Evolutionary conservation across 2,888 invertebrate species (phyloP).

Genomic region (Rhagophthalmus giganteus): DNA sequence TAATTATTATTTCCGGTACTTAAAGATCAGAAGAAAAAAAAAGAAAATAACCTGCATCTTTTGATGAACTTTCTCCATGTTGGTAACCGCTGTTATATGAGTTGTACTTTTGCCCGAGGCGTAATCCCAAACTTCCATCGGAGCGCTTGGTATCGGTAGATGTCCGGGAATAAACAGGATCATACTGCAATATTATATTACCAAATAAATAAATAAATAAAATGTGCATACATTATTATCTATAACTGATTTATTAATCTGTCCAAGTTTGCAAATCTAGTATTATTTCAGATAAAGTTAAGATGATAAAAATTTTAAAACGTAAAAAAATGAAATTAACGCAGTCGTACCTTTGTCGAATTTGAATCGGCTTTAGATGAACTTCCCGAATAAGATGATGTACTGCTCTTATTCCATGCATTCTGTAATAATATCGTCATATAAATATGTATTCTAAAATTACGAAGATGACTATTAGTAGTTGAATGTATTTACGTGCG

Average conservation of each 20-base stretch:
- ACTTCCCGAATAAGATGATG: slow-evolving; percentile 27
- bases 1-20: background rate
- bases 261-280: too few species aligned
- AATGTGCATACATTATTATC: too few species aligned
- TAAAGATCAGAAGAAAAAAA: too few species aligned
- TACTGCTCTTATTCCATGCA: slow-evolving; percentile 37
- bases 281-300: background rate
- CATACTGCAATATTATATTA: slow-evolving; percentile 44
- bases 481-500: background rate
- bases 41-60: slow-evolving; percentile 34
- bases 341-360: slow-evolving; percentile 29
- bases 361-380: slow-evolving; percentile 31
- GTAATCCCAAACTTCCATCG: slow-evolving; percentile 41
- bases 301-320: background rate
- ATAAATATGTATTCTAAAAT: slow-evolving; percentile 4
- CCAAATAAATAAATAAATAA: slow-evolving; percentile 9
- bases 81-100: slow-evolving; percentile 44
- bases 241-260: too few species aligned
- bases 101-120: slow-evolving; percentile 46
- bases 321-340: background rate
- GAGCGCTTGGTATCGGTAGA: slow-evolving; percentile 43
- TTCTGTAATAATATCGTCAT: slow-evolving; percentile 34
- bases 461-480: background rate
- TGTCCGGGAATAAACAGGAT: slow-evolving; percentile 43
- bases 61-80: slow-evolving; percentile 38